Evolutionary conservation across 2,888 invertebrate species (phyloP), one percentile per base, ranked within the genome.

Genomic region (Eilema griseolum): DNA sequence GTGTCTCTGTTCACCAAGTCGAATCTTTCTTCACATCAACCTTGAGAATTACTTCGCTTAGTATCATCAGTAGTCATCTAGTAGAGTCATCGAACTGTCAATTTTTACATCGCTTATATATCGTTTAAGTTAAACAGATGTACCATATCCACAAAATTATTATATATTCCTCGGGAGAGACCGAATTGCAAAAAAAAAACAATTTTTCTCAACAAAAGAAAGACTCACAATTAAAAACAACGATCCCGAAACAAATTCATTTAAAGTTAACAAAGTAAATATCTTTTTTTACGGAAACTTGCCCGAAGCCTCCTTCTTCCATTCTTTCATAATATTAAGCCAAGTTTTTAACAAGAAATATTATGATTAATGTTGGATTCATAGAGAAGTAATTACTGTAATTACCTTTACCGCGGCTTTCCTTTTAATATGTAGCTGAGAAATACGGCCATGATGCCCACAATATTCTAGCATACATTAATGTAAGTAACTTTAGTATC

Each of bases 161-260:
- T 33, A n/a, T 2, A 37, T 16, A 37, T 37, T 16, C 14, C 62
- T 37, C 41, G 28, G 31, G 26, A 24, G 68, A 68, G 31, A 60
- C 23, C 61, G 79, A 69, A 76, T 70, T 66, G 37, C 1, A 52
- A 52, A 61, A 78, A 61, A 78, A 79, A 74, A 69, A 71, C 69
- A 74, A 81, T 74, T 72, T 67, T 37, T 56, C 24, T 16, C 70
- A 72, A 73, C 76, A 74, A 76, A 79, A 67, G 72, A 70, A 70
- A 52, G 68, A 14, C 33, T 61, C 56, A 52, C 66, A 76, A 79
- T 81, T 81, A 79, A 79, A 73, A 67, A 24, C 14, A 57, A 60
- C 71, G 62, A 69, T 60, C 69, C 57, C n/a, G 24, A 65, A 74
- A 79, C 56, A 76, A 76, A 66, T 70, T 71, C 70, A 41, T 72